phyloP scores from a whole-genome alignment of 2,888 invertebrate species.

The Germaria angustata region DNA sequence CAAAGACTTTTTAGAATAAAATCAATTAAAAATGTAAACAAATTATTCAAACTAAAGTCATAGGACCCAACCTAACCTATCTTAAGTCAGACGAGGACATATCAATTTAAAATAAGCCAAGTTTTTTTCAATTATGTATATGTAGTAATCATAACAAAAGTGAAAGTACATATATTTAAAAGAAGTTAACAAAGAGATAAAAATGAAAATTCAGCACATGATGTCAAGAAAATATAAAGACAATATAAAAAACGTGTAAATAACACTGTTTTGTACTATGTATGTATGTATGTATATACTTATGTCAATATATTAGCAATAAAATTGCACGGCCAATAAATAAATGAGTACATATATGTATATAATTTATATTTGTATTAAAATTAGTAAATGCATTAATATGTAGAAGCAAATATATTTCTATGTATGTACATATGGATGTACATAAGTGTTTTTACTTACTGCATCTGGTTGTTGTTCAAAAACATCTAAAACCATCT shows the following conservation, averaged over 20 bases:
- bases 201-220: slow-evolving; percentile 27
- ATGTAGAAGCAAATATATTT: neutral
- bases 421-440: too few species aligned
- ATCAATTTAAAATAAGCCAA: neutral
- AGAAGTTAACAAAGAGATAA: neutral
- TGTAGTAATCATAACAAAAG: too few species aligned
- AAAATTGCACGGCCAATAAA: neutral
- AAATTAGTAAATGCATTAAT: too few species aligned
- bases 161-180: slow-evolving; percentile 44
- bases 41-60: neutral
- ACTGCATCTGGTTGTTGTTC: slow-evolving; percentile 74
- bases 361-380: too few species aligned
- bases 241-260: neutral
- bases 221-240: slow-evolving; percentile 9
- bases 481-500: slow-evolving; percentile 76
- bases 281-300: slow-evolving; percentile 18
- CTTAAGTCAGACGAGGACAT: too few species aligned
- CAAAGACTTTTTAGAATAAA: slow-evolving; percentile 12
- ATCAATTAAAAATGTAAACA: neutral
- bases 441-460: slow-evolving; percentile 66
- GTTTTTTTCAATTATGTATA: too few species aligned
- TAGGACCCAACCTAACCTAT: too few species aligned
- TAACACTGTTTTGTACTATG: slow-evolving; percentile 49
- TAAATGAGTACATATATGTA: too few species aligned
- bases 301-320: neutral